Evolutionary conservation across 2,797 vertebrate species (phyloP).

Genomic region (Cuculus canorus): DNA sequence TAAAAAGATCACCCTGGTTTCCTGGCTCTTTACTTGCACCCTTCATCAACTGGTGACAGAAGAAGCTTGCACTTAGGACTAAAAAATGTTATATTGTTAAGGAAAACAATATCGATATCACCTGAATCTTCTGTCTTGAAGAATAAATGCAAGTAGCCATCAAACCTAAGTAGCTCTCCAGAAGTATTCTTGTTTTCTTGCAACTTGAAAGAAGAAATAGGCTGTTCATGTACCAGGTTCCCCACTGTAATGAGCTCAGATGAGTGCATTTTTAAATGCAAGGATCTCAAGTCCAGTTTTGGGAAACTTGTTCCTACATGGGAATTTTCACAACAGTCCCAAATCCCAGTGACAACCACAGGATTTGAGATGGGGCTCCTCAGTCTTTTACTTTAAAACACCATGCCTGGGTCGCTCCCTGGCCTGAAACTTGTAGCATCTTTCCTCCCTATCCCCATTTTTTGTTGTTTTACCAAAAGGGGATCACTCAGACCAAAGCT

Average conservation of each 20-base stretch:
- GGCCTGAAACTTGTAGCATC: neutral
- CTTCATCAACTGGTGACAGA: fast-evolving
- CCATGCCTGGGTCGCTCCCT: neutral
- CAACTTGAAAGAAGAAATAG: neutral
- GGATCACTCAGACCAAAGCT: neutral
- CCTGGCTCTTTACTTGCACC: neutral
- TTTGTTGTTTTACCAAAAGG: neutral
- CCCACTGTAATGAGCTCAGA: neutral
- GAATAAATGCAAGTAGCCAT: neutral
- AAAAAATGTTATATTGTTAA: neutral
- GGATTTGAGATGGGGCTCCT: neutral
- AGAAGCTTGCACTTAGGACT: neutral
- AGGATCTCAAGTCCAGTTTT: neutral
- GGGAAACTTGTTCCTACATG: neutral
- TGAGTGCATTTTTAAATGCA: neutral
- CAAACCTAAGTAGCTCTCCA: neutral
- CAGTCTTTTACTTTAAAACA: neutral
- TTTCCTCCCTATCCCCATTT: neutral
- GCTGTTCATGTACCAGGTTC: neutral
- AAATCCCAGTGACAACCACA: neutral
- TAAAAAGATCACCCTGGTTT: neutral
- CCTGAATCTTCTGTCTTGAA: neutral
- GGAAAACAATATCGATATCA: neutral
- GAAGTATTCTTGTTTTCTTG: neutral
- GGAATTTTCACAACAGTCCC: neutral